These are phyloP conservation scores for Drosophila gunungcola DNA, from an alignment of 1,140 invertebrate species.

Conservation along the genomic window DNA sequence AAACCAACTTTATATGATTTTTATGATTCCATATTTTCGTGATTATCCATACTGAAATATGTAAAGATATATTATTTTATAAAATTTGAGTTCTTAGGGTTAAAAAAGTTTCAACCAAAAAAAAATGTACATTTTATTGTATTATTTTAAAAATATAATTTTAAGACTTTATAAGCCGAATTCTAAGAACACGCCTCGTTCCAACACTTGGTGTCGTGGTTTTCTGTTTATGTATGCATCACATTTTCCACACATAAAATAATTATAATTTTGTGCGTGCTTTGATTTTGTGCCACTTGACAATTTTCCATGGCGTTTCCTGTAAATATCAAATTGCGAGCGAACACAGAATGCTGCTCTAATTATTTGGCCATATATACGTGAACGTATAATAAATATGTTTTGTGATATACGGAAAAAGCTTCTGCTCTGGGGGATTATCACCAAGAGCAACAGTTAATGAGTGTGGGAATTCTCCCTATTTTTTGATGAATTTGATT, in stretches of 20 bases:
- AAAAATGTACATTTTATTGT: too few relatives aligned
- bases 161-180: neutral
- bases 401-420: constrained; percentile 47
- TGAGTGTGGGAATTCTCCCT: constrained; percentile 23
- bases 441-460: constrained; percentile 69
- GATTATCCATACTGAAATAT: too few relatives aligned
- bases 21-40: too few relatives aligned
- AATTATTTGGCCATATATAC: constrained; percentile 21
- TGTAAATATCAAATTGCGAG: constrained; percentile 65
- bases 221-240: constrained; percentile 69
- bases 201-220: constrained; percentile 26
- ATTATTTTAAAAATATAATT: too few relatives aligned
- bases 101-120: too few relatives aligned
- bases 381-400: constrained; percentile 34
- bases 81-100: too few relatives aligned
- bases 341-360: constrained; percentile 9
- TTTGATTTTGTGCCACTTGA: constrained; percentile 78
- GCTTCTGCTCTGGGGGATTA: constrained; percentile 37
- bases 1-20: too few relatives aligned
- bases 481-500: constrained; percentile 56
- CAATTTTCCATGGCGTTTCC: constrained; percentile 72
- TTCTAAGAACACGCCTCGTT: constrained; percentile 32
- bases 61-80: too few relatives aligned
- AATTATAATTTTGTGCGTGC: constrained; percentile 81
- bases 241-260: constrained; percentile 78